Evolutionary conservation across 2,888 invertebrate genomes (phyloP), one percentile per base, ranked within the genome.

Genomic region (Zele albiditarsus): DNA sequence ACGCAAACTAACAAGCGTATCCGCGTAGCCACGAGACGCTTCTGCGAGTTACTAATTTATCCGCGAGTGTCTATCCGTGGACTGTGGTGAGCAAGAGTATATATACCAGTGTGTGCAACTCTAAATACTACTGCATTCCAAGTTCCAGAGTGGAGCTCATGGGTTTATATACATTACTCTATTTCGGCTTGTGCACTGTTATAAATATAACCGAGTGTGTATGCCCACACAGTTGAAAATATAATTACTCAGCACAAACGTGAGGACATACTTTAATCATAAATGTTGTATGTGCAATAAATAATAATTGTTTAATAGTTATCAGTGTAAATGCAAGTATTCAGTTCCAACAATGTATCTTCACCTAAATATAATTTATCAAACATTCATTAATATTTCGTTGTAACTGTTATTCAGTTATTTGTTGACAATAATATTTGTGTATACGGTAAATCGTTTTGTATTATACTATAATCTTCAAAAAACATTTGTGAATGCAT

Each of bases 161-260:
- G 60, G 31, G n/a, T 46, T 53, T 23, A 53, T 53, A 20, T 53
- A 46, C n/a, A 46, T 53, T 31, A 70, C 57, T 31, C 77, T 79
- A 79, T 79, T 79, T 79, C 73, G 72, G 79, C 73, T 53, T 20
- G 20, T 46, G 49, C 68, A 14, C 2, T 20, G 53, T 28, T 68
- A 27, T 68, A 68, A 49, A 68, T 68, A 49, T 53, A 68, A 25
- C 14, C 23, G 20, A 23, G 49, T 31, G 49, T 69, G 16, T 42
- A 25, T 66, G 63, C 20, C n/a, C 20, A 68, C 16, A 23, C 38
- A 10, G 5, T 5, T 14, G 66, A 42, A 65, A 38, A 66, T 79
- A 79, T 82, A 82, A 82, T 82, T 82, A 81, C 80, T 76, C 78
- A 77, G 14, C 42, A 20, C 0, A 66, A 23, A 20, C 42, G 12